Evolutionary conservation across 2,797 vertebrate species (phyloP), one percentile per base, ranked within the genome.

Genomic region (Rhadinocentrus ornatus): DNA sequence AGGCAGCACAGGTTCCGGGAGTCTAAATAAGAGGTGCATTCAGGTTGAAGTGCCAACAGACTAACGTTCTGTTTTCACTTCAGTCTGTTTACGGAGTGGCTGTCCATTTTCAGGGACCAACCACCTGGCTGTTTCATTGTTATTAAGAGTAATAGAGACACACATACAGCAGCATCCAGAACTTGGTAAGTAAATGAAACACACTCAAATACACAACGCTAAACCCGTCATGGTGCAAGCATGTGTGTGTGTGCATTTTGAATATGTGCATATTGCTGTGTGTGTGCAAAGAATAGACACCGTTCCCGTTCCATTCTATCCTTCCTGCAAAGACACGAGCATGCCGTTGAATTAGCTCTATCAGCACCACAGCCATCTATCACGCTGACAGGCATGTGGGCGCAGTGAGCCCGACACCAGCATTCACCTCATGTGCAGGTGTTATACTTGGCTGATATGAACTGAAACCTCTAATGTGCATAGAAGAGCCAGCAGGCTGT

Each of bases 291-390:
- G 31, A 8, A 65, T n/a, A 57, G 67, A 65, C 35, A 44, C 55
- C 68, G 71, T 64, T 32, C 56, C 34, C 81, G 77, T 6, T 16
- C 22, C 59, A 72, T 78, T 81, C 77, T 59, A 62, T 71, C 69
- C 62, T 56, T 82, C 77, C 83, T 84, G 73, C 3, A 66, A 80
- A 88, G 85, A 86, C 78, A 66, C 73, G 62, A 35, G 80, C 74
- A 24, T 57, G 78, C 82, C 60, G 87, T 75, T 83, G 81, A 85
- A 88, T 91, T 76, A 86, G 88, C 83, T 83, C 77, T 58, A 81
- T 78, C 83, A 62, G 86, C 83, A 18, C 69, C 56, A 1, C 22
- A 37, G 83, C 84, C 81, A 90, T 92, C 90, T 46, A 86, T 91
- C 88, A 88, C 3, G 9, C 77, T 82, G 89, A 87, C 86, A 85